Evolutionary conservation across 2,113 vertebrate genomes (phyloP).

Genomic region (Pseudorectes ferrugineus): DNA sequence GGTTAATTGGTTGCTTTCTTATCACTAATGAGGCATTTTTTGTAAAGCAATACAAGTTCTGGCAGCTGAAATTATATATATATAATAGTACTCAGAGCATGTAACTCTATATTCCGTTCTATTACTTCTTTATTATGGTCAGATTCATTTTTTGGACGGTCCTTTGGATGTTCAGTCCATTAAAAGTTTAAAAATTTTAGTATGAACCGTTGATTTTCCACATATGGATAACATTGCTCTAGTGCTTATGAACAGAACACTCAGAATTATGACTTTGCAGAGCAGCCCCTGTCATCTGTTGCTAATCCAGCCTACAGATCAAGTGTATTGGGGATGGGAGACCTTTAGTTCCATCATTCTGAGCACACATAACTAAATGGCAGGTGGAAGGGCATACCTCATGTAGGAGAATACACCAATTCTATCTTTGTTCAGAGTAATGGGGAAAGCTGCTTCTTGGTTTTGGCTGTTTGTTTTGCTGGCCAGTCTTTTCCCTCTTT

Average conservation of each 20-base stretch:
- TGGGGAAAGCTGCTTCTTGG: neutral
- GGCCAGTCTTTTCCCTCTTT: neutral
- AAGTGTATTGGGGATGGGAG: neutral
- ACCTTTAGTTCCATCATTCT: neutral
- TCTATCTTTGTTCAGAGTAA: neutral
- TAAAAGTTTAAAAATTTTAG: neutral
- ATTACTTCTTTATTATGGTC: neutral
- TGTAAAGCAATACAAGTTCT: conserved; percentile 16
- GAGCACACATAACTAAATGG: neutral
- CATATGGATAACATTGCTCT: conserved; percentile 50
- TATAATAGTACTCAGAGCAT: neutral
- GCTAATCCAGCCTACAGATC: neutral
- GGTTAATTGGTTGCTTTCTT: neutral
- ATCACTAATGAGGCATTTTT: neutral
- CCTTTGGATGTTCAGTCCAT: neutral
- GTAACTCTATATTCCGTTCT: neutral
- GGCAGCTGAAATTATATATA: neutral
- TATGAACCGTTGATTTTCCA: conserved; percentile 54
- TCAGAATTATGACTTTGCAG: neutral
- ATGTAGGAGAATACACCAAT: neutral
- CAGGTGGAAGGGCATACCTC: neutral
- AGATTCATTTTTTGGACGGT: neutral
- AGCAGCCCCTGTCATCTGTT: neutral
- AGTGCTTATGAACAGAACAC: neutral
- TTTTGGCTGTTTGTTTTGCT: neutral